Percentiles rank a stretch among this genome's conserved stretches.
Conservation (phyloP, 2,797 vertebrate species). For the Poeciliopsis turneri region DNA sequence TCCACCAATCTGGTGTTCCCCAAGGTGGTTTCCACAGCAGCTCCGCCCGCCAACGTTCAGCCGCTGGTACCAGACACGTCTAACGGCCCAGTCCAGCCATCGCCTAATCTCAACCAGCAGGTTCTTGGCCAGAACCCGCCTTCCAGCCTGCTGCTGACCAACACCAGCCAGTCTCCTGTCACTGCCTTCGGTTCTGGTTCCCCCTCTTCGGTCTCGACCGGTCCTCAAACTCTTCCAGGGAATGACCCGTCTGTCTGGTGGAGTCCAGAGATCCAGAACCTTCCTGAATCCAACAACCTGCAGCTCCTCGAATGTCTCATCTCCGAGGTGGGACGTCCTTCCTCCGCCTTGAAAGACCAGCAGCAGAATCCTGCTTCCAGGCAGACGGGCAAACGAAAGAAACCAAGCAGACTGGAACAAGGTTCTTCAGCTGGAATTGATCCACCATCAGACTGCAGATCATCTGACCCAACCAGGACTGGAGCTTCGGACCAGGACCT, state of each 20-base stretch:
- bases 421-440: too few relatives aligned
- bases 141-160: not conserved
- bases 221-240: accelerated
- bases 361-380: slow-evolving; percentile 30
- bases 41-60: too few relatives aligned
- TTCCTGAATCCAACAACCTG: accelerated
- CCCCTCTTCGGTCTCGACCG: not conserved
- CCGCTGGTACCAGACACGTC: not conserved
- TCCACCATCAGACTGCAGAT: too few relatives aligned
- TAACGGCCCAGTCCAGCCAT: not conserved
- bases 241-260: accelerated
- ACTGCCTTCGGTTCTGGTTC: not conserved
- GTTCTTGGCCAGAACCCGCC: not conserved
- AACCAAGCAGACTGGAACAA: not conserved
- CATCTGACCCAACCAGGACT: not conserved
- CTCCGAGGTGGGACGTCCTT: not conserved
- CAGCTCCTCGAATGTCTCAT: accelerated
- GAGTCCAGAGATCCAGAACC: too few relatives aligned
- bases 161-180: not conserved
- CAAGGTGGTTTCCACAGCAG: not conserved
- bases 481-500: not conserved
- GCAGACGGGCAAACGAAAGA: slow-evolving; percentile 12
- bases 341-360: not conserved
- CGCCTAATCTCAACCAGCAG: not conserved
- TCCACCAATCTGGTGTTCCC: not conserved